Evolutionary conservation across 30 jellyfish, hydroid and myxozoan species (phyloP).

Genomic region (Mastigias papua): DNA sequence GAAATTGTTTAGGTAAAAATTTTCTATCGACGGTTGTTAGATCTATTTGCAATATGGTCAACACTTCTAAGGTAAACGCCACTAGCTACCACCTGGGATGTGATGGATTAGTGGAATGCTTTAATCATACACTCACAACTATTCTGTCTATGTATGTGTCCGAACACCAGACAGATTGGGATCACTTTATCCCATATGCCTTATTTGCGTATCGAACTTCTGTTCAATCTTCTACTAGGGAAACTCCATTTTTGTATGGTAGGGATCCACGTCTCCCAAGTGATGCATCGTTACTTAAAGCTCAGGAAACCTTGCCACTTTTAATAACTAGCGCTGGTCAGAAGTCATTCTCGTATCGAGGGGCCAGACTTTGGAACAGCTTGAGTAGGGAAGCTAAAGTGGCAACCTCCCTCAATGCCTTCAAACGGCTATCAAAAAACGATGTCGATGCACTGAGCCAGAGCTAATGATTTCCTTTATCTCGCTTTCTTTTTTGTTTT

Average conservation of each 20-base stretch:
- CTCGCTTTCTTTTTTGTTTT: too few relatives aligned
- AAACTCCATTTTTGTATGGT: constrained; percentile 70
- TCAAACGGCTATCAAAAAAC: too few relatives aligned
- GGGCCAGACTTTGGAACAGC: too few relatives aligned
- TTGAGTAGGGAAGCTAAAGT: too few relatives aligned
- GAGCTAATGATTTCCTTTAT: too few relatives aligned
- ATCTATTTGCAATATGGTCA: constrained; percentile 49
- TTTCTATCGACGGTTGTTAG: constrained; percentile 56
- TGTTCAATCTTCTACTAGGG: constrained; percentile 28
- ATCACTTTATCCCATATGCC: constrained; percentile 33
- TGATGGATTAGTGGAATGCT: constrained; percentile 68
- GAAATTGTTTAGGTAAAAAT: constrained; percentile 55
- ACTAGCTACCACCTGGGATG: constrained; percentile 59
- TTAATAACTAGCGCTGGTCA: too few relatives aligned
- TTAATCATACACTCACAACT: constrained; percentile 43
- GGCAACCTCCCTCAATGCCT: too few relatives aligned
- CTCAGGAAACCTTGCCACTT: too few relatives aligned
- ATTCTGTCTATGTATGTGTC: constrained; percentile 62
- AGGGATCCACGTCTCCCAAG: constrained; percentile 66
- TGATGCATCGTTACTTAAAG: constrained; percentile 26
- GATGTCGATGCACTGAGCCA: too few relatives aligned
- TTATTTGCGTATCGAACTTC: constrained; percentile 58
- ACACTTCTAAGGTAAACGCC: constrained; percentile 28
- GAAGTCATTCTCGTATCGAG: too few relatives aligned
- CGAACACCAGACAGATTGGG: constrained; percentile 70